phyloP scores from a whole-genome alignment of 2,113 vertebrate species.

The Vidua macroura region DNA sequence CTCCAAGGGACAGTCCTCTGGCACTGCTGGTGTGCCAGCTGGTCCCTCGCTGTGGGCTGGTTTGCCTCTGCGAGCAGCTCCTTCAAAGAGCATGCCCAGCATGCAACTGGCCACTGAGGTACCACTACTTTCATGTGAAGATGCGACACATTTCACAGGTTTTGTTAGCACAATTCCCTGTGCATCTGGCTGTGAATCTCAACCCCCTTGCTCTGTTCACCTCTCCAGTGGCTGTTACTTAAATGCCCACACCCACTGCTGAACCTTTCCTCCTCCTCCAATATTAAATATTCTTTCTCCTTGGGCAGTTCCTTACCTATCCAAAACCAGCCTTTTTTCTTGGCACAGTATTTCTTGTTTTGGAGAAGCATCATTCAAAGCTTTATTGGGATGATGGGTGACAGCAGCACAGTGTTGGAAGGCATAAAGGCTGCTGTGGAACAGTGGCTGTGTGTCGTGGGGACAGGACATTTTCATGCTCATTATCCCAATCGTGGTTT shows the following conservation, averaged over 20 bases:
- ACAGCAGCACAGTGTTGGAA: background rate
- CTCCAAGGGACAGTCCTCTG: background rate
- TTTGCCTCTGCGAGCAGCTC: background rate
- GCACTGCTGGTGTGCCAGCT: background rate
- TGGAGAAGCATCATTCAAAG: background rate
- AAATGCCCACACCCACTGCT: background rate
- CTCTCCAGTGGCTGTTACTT: background rate
- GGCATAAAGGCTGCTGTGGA: background rate
- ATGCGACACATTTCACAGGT: background rate
- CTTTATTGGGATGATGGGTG: background rate
- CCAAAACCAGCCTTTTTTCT: background rate
- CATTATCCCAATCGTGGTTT: too few relatives aligned
- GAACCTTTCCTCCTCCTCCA: background rate
- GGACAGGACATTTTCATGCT: too few relatives aligned
- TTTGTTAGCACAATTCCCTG: background rate
- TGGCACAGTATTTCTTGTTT: background rate
- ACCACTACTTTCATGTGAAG: background rate
- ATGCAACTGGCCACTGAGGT: background rate
- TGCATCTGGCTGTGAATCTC: background rate
- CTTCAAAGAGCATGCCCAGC: background rate
- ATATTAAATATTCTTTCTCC: background rate
- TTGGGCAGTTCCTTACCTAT: background rate
- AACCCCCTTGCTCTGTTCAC: background rate
- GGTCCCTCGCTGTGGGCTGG: background rate
- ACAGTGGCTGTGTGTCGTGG: background rate